phyloP scores from a whole-genome alignment of 2,797 vertebrate species.

The Crypturellus tataupa region DNA sequence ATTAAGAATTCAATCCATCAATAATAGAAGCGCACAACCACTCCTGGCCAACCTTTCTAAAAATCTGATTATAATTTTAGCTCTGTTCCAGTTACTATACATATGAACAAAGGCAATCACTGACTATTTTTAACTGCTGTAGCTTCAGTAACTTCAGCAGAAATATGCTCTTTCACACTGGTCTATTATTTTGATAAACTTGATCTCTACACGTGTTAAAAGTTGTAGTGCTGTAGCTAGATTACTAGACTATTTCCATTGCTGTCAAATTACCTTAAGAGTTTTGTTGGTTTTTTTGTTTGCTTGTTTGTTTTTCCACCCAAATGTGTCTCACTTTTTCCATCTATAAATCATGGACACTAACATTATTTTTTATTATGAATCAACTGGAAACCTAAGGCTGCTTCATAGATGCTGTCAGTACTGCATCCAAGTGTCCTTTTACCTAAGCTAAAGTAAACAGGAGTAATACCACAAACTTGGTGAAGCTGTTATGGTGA shows the following conservation, averaged over 20 bases:
- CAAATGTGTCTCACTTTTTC: fast-evolving
- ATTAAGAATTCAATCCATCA: constrained; percentile 63
- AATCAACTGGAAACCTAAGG: neutral
- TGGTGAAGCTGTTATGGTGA: neutral
- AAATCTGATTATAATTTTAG: constrained; percentile 31
- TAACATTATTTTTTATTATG: neutral
- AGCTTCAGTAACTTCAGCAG: neutral
- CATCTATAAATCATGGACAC: neutral
- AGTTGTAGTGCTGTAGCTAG: neutral
- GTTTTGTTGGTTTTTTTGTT: neutral
- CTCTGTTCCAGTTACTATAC: neutral
- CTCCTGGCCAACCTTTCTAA: constrained; percentile 17
- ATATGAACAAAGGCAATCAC: constrained; percentile 1
- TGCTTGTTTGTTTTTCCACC: neutral
- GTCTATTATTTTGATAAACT: neutral
- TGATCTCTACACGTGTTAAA: neutral
- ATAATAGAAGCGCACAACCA: constrained; percentile 40
- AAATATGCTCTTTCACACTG: neutral
- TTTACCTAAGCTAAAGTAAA: neutral
- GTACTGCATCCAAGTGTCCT: neutral
- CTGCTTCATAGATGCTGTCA: neutral
- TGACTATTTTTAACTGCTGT: neutral
- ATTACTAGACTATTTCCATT: neutral
- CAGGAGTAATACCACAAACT: neutral
- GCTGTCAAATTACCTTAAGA: neutral